A percentile compares a stretch with the other conserved stretches of the same genome.
phyloP scores from a whole-genome alignment of 1,140 invertebrate genomes.

The Campodea augens region DNA sequence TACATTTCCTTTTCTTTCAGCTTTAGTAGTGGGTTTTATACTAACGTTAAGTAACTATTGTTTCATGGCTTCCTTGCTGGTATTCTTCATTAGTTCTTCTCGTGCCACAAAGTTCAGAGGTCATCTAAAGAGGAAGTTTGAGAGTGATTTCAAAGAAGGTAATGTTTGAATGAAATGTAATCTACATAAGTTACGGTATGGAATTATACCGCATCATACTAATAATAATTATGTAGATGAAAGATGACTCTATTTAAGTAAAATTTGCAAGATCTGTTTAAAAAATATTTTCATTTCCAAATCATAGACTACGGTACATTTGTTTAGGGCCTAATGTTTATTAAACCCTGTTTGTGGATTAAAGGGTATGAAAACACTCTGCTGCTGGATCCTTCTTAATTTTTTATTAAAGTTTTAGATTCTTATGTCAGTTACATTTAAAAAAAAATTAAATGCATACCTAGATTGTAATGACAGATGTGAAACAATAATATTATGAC shows the following conservation, averaged over 20 bases:
- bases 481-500: too few species aligned
- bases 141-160: conserved; percentile 66
- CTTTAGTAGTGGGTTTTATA: conserved; percentile 53
- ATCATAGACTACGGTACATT: too few species aligned
- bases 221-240: background rate
- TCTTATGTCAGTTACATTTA: too few species aligned
- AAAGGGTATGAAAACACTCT: too few species aligned
- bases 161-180: conserved; percentile 7
- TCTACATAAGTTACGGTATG: background rate
- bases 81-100: conserved; percentile 64
- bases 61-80: conserved; percentile 48
- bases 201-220: background rate
- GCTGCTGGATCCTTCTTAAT: too few species aligned
- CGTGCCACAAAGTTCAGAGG: conserved; percentile 59
- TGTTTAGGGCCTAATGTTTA: too few species aligned
- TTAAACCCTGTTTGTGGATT: too few species aligned
- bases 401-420: too few species aligned
- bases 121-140: conserved; percentile 47
- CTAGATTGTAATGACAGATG: too few species aligned
- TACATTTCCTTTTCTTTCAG: conserved; percentile 24
- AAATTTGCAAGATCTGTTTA: background rate
- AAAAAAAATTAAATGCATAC: too few species aligned
- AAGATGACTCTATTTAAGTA: background rate
- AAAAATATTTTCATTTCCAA: background rate
- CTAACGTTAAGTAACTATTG: conserved; percentile 57